Conservation (phyloP, 2,888 invertebrate species). For the Teinopalpus imperialis region DNA sequence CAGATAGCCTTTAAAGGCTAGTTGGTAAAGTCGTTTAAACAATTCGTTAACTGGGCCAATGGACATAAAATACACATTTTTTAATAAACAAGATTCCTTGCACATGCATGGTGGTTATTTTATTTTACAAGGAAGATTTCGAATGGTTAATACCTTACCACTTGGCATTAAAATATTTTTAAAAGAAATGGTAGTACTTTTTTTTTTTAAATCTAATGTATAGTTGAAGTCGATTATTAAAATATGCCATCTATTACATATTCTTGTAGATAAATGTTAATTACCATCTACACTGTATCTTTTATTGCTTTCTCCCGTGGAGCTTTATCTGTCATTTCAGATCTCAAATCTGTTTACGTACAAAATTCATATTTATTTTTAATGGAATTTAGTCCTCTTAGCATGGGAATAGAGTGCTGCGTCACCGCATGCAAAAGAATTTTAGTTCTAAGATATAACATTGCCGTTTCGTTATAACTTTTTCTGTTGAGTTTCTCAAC, state of each 20-base stretch:
- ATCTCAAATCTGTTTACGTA: constrained; percentile 39
- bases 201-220: background rate
- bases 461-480: background rate
- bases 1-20: too few relatives aligned
- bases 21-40: too few relatives aligned
- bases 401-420: constrained; percentile 35
- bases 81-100: too few relatives aligned
- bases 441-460: background rate
- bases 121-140: too few relatives aligned
- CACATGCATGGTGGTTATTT: too few relatives aligned
- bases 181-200: too few relatives aligned
- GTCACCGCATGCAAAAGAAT: constrained; percentile 9
- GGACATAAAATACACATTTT: too few relatives aligned
- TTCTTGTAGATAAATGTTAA: constrained; percentile 39
- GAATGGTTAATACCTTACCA: too few relatives aligned
- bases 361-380: constrained; percentile 40
- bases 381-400: constrained; percentile 36
- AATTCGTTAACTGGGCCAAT: too few relatives aligned
- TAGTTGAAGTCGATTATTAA: constrained; percentile 33
- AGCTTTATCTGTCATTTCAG: constrained; percentile 40
- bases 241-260: constrained; percentile 32
- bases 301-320: constrained; percentile 47
- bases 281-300: constrained; percentile 42
- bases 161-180: too few relatives aligned
- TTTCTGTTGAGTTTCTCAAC: too few relatives aligned